Conservation (phyloP, 2,888 invertebrate species). For the Sylvicola cinctus region DNA sequence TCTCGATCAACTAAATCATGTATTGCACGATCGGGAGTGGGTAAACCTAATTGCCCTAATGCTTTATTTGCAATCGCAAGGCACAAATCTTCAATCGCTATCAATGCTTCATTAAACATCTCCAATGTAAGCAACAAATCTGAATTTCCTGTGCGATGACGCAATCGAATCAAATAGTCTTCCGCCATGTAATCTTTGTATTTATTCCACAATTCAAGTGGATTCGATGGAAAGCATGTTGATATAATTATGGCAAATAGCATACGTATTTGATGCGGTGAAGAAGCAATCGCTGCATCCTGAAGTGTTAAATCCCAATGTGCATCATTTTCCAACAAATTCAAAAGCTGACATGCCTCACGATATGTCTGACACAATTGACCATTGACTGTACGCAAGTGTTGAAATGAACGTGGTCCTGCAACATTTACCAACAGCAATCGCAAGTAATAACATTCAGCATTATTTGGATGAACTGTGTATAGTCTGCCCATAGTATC, state of each 20-base stretch:
- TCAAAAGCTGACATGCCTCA: slow-evolving; percentile 15
- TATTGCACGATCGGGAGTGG: slow-evolving; percentile 12
- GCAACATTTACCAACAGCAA: slow-evolving; percentile 16
- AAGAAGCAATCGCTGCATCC: slow-evolving; percentile 9
- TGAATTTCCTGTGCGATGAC: slow-evolving; percentile 1
- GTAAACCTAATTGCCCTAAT: slow-evolving; percentile 12
- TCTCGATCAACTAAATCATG: slow-evolving; percentile 11
- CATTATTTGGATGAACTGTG: slow-evolving; percentile 16
- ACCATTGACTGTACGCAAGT: slow-evolving; percentile 18
- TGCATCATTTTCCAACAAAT: slow-evolving; percentile 14
- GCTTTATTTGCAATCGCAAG: slow-evolving; percentile 11
- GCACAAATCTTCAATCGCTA: slow-evolving; percentile 14
- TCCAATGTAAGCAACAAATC: slow-evolving; percentile 8
- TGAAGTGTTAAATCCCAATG: slow-evolving; percentile 11
- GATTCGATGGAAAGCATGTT: slow-evolving; percentile 7
- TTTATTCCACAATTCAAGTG: slow-evolving; percentile 7
- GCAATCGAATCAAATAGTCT: not conserved
- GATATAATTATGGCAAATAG: slow-evolving; percentile 11
- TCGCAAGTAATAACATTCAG: slow-evolving; percentile 17
- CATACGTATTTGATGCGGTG: slow-evolving; percentile 10
- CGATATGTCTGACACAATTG: slow-evolving; percentile 15
- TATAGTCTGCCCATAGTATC: slow-evolving; percentile 17
- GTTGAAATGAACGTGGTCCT: slow-evolving; percentile 16
- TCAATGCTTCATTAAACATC: slow-evolving; percentile 12
- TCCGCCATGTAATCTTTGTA: slow-evolving; percentile 6